A percentile compares a stretch with the other conserved stretches of the same genome.
Evolutionary conservation across 2,797 vertebrate species (phyloP).

Genomic region (Xenopus petersii): DNA sequence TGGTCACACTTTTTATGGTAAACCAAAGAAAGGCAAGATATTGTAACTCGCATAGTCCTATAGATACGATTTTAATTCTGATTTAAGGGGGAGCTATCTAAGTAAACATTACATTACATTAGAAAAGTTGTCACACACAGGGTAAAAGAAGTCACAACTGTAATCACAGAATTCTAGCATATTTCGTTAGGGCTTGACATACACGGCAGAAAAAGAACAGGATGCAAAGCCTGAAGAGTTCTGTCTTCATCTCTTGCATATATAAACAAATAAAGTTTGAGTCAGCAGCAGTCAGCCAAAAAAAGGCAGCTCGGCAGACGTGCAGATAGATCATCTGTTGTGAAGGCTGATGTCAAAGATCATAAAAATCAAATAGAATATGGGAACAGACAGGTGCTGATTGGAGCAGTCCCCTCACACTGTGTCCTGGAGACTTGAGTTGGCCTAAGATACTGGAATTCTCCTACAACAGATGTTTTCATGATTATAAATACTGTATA

Average conservation of each 20-base stretch:
- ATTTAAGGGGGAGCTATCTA: too few relatives aligned
- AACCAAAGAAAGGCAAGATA: too few relatives aligned
- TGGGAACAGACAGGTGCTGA: constrained; percentile 65
- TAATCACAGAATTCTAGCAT: not conserved
- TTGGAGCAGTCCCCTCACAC: constrained; percentile 57
- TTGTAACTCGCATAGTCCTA: too few relatives aligned
- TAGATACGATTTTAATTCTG: too few relatives aligned
- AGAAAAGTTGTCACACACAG: not conserved
- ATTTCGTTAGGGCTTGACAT: not conserved
- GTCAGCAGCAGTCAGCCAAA: constrained; percentile 61
- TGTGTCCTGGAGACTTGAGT: constrained; percentile 62
- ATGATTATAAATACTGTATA: constrained; percentile 60
- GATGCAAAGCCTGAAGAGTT: constrained; percentile 15
- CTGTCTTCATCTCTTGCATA: constrained; percentile 17
- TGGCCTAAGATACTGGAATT: constrained; percentile 61
- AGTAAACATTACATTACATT: too few relatives aligned
- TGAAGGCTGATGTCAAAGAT: constrained; percentile 67
- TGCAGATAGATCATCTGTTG: constrained; percentile 64
- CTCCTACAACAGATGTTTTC: constrained; percentile 65
- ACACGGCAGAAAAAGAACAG: constrained; percentile 9
- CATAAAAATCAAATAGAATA: constrained; percentile 68
- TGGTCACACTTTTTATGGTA: too few relatives aligned
- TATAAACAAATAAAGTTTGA: constrained; percentile 41
- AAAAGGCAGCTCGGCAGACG: constrained; percentile 52
- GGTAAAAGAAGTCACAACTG: not conserved